phyloP scores from a whole-genome alignment of 2,797 vertebrate species.

The Peromyscus eremicus region DNA sequence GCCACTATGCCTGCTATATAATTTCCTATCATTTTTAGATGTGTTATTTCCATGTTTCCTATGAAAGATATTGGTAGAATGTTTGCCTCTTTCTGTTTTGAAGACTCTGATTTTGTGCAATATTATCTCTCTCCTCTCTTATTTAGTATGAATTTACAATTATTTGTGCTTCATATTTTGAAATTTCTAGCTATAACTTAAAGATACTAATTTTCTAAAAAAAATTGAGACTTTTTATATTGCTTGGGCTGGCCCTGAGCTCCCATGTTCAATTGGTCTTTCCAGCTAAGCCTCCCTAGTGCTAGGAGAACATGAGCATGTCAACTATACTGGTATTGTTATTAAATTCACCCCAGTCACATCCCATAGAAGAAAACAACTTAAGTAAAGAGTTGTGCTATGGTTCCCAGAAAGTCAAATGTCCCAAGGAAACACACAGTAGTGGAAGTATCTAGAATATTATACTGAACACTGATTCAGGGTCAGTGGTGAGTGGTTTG shows the following conservation, averaged over 20 bases:
- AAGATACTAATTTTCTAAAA: neutral
- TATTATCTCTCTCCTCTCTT: constrained; percentile 9
- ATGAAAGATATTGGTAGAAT: neutral
- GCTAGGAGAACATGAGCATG: neutral
- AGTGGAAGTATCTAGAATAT: neutral
- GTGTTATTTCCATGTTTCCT: neutral
- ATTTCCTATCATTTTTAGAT: neutral
- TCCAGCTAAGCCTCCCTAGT: no score
- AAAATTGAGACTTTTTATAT: neutral
- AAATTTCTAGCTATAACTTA: constrained; percentile 8
- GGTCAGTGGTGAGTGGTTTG: neutral
- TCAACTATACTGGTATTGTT: neutral
- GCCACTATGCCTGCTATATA: neutral
- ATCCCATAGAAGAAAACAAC: neutral
- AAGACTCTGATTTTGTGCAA: neutral
- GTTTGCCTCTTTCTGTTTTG: neutral
- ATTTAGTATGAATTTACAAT: neutral
- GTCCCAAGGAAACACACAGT: neutral
- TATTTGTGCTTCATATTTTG: neutral
- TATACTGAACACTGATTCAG: neutral
- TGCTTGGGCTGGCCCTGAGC: neutral
- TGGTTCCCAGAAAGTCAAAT: neutral
- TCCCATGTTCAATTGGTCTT: neutral
- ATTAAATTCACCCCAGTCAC: neutral
- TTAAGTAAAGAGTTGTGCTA: neutral